Evolutionary conservation across 2,113 vertebrate genomes (phyloP).

Genomic region (Pogona vitticeps): DNA sequence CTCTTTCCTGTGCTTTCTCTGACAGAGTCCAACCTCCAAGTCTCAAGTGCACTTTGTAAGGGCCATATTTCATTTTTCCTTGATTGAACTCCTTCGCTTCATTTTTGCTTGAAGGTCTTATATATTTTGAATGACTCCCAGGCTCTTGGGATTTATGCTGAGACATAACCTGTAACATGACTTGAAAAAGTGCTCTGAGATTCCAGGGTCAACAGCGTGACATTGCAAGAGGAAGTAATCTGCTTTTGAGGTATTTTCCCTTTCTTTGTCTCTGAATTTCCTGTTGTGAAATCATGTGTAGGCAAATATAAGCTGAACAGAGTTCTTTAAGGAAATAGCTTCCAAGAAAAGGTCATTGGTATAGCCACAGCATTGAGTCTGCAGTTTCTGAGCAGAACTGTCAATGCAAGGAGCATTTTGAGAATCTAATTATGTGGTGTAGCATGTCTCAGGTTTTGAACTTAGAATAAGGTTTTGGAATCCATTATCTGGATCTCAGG

Average conservation of each 20-base stretch:
- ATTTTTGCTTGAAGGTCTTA: neutral
- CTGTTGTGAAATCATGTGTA: neutral
- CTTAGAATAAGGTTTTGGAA: too few species aligned
- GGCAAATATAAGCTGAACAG: neutral
- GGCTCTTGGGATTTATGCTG: neutral
- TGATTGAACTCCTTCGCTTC: neutral
- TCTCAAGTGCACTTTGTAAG: neutral
- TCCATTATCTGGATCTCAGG: too few species aligned
- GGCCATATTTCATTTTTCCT: neutral
- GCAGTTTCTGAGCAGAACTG: too few species aligned
- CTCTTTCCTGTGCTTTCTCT: neutral
- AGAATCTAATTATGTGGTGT: too few species aligned
- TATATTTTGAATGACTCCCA: neutral
- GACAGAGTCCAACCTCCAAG: neutral
- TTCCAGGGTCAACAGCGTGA: neutral
- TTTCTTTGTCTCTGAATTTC: neutral
- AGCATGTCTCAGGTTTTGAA: neutral
- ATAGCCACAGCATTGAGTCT: too few species aligned
- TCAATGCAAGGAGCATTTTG: too few species aligned
- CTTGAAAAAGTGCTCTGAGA: neutral
- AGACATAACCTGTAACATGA: neutral
- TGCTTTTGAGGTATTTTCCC: neutral
- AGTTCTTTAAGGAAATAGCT: neutral
- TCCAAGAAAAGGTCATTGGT: neutral
- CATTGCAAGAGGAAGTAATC: slow-evolving; percentile 11